Evolutionary conservation across 2,797 vertebrate species (phyloP), one percentile per base, ranked within the genome.

Genomic region (Carapus acus): DNA sequence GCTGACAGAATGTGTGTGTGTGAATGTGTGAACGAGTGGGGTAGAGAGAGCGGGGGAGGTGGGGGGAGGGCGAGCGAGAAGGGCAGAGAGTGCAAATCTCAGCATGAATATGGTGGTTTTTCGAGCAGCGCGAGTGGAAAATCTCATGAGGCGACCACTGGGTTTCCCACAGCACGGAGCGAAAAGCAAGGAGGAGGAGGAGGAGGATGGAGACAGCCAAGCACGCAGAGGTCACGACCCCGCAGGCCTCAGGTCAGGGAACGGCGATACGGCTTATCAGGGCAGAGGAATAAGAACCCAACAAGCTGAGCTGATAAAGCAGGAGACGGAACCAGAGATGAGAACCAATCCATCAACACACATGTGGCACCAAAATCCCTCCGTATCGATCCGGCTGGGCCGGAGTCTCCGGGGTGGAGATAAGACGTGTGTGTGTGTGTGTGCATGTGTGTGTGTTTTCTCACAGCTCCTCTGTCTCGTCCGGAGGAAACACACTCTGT

Each of bases 341-440:
- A 81, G 83, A 81, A 67, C 69, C 65, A 70, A 84, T 88, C 83
- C 81, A 81, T 88, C 83, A 86, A 47, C 68, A 57, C 65, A 49
- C 21, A 7, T 46, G 43, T 80, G 82, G 80, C 81, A 83, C 62
- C 55, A 45, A 76, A 77, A 80, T 58, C 74, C 65, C 59, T 79
- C 69, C 48, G 54, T 86, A 87, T 86, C 79, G 85, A 88, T 84
- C 36, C 38, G 50, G 23, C 27, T n/a, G 38, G 55, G 42, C 58
- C 71, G 44, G 49, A 72, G 76, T 69, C 71, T 19, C 12, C 41
- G 54, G 16, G 14, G 19, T 73, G 65, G 19, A 68, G 65, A 76
- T 78, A 78, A 76, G 54, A 17, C 2, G 8, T 55, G 43, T 3
- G 9, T n/a, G n/a, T n/a, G n/a, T n/a, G 39, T 36, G 58, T 47